Base-by-base conservation (phyloP, 2,888 invertebrate species). In the Laothoe populi region DNA sequence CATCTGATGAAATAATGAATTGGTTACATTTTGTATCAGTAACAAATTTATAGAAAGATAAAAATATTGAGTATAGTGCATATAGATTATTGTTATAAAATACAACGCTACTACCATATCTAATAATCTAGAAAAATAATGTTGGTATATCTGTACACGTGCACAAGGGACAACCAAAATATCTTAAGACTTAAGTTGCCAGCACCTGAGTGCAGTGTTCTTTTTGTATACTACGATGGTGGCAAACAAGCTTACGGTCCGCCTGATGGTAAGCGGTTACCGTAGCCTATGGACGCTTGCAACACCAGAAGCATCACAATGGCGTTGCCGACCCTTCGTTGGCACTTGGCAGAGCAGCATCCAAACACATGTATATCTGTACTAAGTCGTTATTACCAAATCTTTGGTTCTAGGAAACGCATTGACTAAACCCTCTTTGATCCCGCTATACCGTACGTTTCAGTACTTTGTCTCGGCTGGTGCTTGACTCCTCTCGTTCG, bases 361-460 rank as follows among this genome's bases (percentile, higher is more conserved):
- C 8, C n/a, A 26, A 31, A 48, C 48, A 26, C 31, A 0, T n/a
- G 16, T 31, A 16, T 31, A 26, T 16, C 49, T 31, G 31, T 7
- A 4, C 26, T 49, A 19, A 53, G 31, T 11, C 19, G 53, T 35
- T 35, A 53, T 53, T 35, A 53, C 35, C 53, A 35, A 53, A 35
- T 19, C 35, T 53, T 53, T 53, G 35, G 19, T 24, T 5, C 24
- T 24, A 48, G 13, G 26, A 49, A n/a, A 35, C 53, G 53, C 11
- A 11, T 53, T 21, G 11, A 31, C 53, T 35, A 53, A 53, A 53
- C 19, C 53, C 16, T 31, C 31, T 49, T 49, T 49, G 49, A 49
- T 49, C 16, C 26, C 31, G 31, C 31, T 49, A 49, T 49, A 16
- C 31, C 49, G 49, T 49, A 26, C 49, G 31, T 49, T 49, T 49